Evolutionary conservation across 2,113 vertebrate species (phyloP).

Genomic region (Todiramphus chloris): DNA sequence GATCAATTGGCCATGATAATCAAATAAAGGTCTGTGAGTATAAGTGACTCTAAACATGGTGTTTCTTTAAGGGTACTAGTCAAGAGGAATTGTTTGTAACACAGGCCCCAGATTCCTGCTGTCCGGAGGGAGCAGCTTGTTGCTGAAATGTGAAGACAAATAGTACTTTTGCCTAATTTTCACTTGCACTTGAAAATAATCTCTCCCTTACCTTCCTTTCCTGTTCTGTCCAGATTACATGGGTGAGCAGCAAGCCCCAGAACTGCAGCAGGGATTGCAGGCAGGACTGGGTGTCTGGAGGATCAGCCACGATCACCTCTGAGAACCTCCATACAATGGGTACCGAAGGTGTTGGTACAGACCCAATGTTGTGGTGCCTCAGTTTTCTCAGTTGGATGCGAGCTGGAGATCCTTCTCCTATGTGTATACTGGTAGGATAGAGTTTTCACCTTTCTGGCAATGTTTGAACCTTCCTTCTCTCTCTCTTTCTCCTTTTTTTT

Average conservation of each 20-base stretch:
- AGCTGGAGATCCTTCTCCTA: constrained; percentile 73
- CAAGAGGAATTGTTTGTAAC: not conserved
- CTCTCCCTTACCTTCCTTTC: not conserved
- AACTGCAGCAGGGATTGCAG: constrained; percentile 59
- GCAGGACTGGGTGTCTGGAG: constrained; percentile 64
- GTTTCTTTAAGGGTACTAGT: not conserved
- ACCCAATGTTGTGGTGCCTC: constrained; percentile 65
- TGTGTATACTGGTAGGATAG: constrained; percentile 64
- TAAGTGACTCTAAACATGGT: not conserved
- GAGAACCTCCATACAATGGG: constrained; percentile 72
- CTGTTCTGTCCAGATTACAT: constrained; percentile 46
- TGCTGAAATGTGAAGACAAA: not conserved
- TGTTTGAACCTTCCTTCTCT: not conserved
- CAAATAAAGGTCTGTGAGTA: not conserved
- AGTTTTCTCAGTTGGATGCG: constrained; percentile 75
- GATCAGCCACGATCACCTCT: constrained; percentile 28
- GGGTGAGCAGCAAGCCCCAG: constrained; percentile 70
- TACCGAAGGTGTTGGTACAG: constrained; percentile 68
- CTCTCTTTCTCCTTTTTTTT: not conserved
- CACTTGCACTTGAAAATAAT: not conserved
- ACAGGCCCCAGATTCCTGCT: not conserved
- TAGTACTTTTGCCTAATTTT: not conserved
- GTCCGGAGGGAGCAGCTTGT: not conserved
- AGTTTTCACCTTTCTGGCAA: not conserved
- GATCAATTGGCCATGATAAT: not conserved